Evolutionary conservation across 2,888 invertebrate species (phyloP).

Genomic region (Leptinotarsa haldemani): DNA sequence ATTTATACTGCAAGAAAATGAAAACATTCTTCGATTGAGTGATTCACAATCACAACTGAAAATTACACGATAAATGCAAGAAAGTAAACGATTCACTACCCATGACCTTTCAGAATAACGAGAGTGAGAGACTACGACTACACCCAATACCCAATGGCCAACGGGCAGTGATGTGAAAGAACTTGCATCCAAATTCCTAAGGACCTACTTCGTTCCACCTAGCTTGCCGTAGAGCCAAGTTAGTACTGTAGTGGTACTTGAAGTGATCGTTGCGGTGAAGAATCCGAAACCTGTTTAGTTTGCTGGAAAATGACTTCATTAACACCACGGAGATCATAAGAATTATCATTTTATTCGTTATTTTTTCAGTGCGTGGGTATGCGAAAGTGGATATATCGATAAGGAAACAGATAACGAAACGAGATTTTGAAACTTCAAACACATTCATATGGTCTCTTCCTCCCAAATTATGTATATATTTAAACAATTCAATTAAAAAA

Average conservation of each 20-base stretch:
- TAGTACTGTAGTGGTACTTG: conserved; percentile 20
- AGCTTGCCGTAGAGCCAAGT: conserved; percentile 23
- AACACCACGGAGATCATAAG: conserved; percentile 38
- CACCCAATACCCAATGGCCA: neutral
- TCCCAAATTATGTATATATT: neutral
- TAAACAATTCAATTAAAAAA: neutral
- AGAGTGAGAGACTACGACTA: neutral
- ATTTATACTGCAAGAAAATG: neutral
- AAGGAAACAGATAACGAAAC: neutral
- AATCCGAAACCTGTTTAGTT: conserved; percentile 46
- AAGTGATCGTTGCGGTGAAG: conserved; percentile 26
- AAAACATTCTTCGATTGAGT: neutral
- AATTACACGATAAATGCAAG: neutral
- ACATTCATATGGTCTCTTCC: neutral
- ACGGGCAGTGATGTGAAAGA: conserved; percentile 51
- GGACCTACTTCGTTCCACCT: conserved; percentile 49
- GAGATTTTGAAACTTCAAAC: neutral
- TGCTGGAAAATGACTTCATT: conserved; percentile 52
- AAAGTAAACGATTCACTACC: conserved; percentile 9
- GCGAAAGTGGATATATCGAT: neutral
- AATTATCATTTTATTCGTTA: conserved; percentile 29
- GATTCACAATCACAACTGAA: neutral
- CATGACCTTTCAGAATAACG: neutral
- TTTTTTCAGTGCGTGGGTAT: conserved; percentile 13
- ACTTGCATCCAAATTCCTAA: conserved; percentile 62